Conservation (phyloP, 2,888 invertebrate species). For the Drosophila nigricruria region DNA sequence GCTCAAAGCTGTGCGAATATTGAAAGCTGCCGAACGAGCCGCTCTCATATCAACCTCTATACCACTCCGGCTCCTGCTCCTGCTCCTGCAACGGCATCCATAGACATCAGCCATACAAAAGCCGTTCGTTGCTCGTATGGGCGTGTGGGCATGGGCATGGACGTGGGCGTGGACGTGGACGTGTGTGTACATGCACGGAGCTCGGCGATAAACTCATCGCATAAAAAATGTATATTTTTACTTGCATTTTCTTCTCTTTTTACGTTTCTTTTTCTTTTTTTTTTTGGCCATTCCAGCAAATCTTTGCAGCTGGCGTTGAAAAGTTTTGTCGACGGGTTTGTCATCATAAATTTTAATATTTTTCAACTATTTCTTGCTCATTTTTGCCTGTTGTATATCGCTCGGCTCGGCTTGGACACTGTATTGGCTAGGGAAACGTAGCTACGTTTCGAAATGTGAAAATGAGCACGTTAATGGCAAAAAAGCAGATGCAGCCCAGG, state of each 20-base stretch:
- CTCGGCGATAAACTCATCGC: constrained; percentile 47
- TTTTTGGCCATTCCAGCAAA: constrained; percentile 48
- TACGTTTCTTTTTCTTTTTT: constrained; percentile 31
- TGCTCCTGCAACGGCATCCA: constrained; percentile 2
- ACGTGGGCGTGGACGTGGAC: constrained; percentile 10
- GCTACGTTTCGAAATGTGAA: constrained; percentile 34
- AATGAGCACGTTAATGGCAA: constrained; percentile 59
- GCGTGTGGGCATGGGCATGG: background rate
- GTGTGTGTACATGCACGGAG: constrained; percentile 22
- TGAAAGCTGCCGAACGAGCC: constrained; percentile 57
- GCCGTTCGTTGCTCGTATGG: constrained; percentile 21
- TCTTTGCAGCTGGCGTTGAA: constrained; percentile 79
- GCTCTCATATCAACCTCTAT: constrained; percentile 13
- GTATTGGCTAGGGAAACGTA: constrained; percentile 4
- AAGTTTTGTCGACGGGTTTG: constrained; percentile 70
- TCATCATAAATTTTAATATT: constrained; percentile 78
- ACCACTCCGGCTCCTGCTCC: background rate
- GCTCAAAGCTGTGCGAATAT: constrained; percentile 78
- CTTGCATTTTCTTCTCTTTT: constrained; percentile 47
- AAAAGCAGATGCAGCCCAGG: constrained; percentile 23
- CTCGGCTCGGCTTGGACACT: constrained; percentile 21
- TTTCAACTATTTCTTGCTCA: constrained; percentile 10
- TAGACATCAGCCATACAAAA: constrained; percentile 10
- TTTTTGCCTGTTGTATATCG: background rate
- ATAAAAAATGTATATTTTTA: constrained; percentile 71